A percentile compares a stretch with the other conserved stretches of the same genome.
Evolutionary conservation across 2,797 vertebrate genomes (phyloP).

Genomic region (Oreortyx pictus): DNA sequence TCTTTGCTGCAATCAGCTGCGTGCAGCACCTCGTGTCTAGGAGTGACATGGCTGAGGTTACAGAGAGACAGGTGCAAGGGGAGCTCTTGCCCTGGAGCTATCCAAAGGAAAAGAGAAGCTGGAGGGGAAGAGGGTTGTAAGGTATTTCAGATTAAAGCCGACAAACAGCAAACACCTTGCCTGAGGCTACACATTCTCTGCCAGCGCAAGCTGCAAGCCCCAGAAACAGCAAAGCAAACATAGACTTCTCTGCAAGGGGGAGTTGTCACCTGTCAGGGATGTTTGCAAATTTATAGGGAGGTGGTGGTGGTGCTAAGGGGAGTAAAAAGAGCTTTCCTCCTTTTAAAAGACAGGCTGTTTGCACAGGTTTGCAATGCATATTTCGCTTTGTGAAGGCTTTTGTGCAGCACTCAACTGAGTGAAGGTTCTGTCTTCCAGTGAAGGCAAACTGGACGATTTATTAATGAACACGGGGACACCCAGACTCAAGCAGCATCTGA

Average conservation of each 20-base stretch:
- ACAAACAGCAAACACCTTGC: constrained; percentile 87
- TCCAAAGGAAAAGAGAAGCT: constrained; percentile 70
- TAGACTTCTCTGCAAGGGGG: constrained; percentile 72
- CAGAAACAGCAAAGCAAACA: constrained; percentile 81
- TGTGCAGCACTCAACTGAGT: constrained; percentile 52
- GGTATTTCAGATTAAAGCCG: constrained; percentile 89
- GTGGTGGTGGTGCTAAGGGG: constrained; percentile 57
- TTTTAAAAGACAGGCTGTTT: constrained; percentile 78
- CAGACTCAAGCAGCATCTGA: not conserved
- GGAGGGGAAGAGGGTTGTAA: constrained; percentile 79
- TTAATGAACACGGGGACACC: not conserved
- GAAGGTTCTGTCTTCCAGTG: constrained; percentile 47
- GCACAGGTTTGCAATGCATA: constrained; percentile 79
- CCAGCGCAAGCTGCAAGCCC: constrained; percentile 79
- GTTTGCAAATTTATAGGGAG: constrained; percentile 80
- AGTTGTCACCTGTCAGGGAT: constrained; percentile 81
- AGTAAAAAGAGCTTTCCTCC: constrained; percentile 72
- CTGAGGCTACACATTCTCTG: constrained; percentile 83
- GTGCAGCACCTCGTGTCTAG: constrained; percentile 74
- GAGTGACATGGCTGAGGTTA: constrained; percentile 83
- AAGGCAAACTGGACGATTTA: constrained; percentile 57
- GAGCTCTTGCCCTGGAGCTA: constrained; percentile 88
- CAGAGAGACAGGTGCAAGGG: constrained; percentile 89
- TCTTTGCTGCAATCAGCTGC: constrained; percentile 64
- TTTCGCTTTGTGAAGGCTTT: constrained; percentile 73